phyloP scores from a whole-genome alignment of 2,113 vertebrate species.

The Azemiops feae region DNA sequence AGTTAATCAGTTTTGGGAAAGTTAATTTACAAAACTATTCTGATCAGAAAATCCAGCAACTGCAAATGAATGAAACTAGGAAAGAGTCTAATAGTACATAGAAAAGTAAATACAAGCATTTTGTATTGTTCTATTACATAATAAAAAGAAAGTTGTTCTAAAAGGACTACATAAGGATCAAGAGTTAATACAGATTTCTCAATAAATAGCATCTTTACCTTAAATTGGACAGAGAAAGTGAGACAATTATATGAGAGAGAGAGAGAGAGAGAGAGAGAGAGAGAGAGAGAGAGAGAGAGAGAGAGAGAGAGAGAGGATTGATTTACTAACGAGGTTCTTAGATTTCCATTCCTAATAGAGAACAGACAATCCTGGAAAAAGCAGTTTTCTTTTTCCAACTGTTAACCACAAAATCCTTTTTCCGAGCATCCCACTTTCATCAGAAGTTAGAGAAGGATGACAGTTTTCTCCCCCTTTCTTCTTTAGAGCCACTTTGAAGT shows the following conservation, averaged over 20 bases:
- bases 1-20: background rate
- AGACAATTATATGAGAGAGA: no score
- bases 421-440: background rate
- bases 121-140: background rate
- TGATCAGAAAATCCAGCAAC: background rate
- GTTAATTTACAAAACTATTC: background rate
- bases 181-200: background rate
- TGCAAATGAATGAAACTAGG: background rate
- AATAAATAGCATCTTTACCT: no score
- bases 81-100: background rate
- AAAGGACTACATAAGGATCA: background rate
- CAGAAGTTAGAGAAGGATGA: background rate
- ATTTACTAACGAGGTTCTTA: background rate
- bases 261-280: no score
- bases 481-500: background rate
- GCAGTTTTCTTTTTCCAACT: background rate
- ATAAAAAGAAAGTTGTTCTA: background rate
- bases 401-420: background rate
- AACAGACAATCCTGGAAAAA: background rate
- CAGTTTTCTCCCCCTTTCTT: background rate
- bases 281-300: no score
- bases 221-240: no score
- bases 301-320: no score
- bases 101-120: background rate
- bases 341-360: background rate